A percentile compares a stretch with the other conserved stretches of the same genome.
Conservation (phyloP, 2,113 vertebrate species). For the Cepphus grylle region DNA sequence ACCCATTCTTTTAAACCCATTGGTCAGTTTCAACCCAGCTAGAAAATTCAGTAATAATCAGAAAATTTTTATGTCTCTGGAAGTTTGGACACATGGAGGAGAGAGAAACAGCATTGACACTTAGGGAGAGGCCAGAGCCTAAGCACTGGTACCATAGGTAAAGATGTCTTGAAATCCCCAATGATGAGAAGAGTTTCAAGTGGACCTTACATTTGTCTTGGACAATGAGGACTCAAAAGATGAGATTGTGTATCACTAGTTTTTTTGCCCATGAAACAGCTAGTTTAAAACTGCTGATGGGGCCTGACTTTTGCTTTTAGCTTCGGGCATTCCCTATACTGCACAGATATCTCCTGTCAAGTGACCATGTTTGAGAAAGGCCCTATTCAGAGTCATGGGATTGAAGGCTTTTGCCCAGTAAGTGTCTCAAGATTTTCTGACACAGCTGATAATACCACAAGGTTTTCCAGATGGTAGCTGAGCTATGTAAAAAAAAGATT, state of each 20-base stretch:
- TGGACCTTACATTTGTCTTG: background rate
- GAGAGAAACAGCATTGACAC: background rate
- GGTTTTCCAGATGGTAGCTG: background rate
- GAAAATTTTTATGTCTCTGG: background rate
- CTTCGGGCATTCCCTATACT: background rate
- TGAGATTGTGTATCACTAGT: background rate
- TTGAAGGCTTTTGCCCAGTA: background rate
- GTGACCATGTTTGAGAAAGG: conserved; percentile 6
- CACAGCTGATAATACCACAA: background rate
- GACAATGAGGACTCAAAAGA: background rate
- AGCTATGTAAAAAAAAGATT: background rate
- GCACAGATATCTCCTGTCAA: background rate
- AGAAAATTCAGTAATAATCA: background rate
- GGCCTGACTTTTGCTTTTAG: background rate
- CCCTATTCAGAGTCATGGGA: conserved; percentile 15
- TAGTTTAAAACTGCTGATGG: background rate
- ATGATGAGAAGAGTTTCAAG: background rate
- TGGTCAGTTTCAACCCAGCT: background rate
- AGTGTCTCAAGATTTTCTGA: background rate
- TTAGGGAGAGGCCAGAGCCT: background rate
- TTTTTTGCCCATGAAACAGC: background rate
- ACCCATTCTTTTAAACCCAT: background rate
- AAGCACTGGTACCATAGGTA: background rate
- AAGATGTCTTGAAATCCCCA: background rate
- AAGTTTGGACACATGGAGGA: background rate